Conservation (phyloP, 2,113 vertebrate genomes). For the Copsychus sechellarum region DNA sequence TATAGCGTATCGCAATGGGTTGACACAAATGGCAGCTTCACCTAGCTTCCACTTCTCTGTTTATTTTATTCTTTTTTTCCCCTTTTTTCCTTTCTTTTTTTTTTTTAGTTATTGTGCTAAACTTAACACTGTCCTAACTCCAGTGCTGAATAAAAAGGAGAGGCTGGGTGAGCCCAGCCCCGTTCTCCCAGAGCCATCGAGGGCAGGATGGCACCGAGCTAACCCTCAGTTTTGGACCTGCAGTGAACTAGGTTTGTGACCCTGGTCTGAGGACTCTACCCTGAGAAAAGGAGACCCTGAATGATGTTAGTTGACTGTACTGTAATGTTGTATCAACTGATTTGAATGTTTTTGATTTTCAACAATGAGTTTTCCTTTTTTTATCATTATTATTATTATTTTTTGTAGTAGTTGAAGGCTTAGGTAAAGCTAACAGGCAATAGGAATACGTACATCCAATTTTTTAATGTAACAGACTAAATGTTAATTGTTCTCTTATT, state of each 20-base stretch:
- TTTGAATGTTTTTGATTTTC: constrained; percentile 83
- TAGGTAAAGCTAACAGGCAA: constrained; percentile 91
- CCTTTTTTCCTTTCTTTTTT: background rate
- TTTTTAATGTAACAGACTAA: constrained; percentile 86
- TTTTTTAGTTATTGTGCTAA: constrained; percentile 80
- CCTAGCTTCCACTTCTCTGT: constrained; percentile 73
- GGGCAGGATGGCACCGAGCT: constrained; percentile 45
- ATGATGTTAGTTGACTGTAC: constrained; percentile 86
- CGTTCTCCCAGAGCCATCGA: constrained; percentile 54
- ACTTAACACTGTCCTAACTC: constrained; percentile 78
- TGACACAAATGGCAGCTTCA: constrained; percentile 81
- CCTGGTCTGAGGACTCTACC: constrained; percentile 77
- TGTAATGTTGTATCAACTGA: constrained; percentile 96
- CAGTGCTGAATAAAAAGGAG: constrained; percentile 73
- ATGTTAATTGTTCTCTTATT: constrained; percentile 80
- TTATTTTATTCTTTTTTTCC: background rate
- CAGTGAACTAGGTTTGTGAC: constrained; percentile 75
- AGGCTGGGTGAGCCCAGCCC: background rate
- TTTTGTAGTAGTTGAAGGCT: constrained; percentile 83
- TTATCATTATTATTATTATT: constrained; percentile 66
- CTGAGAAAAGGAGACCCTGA: constrained; percentile 78
- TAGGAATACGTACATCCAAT: constrained; percentile 81
- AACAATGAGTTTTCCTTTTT: constrained; percentile 67
- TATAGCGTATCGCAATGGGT: constrained; percentile 84
- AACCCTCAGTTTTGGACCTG: constrained; percentile 71